Evolutionary conservation across 2,797 vertebrate species (phyloP).

Genomic region (Capromys pilorides): DNA sequence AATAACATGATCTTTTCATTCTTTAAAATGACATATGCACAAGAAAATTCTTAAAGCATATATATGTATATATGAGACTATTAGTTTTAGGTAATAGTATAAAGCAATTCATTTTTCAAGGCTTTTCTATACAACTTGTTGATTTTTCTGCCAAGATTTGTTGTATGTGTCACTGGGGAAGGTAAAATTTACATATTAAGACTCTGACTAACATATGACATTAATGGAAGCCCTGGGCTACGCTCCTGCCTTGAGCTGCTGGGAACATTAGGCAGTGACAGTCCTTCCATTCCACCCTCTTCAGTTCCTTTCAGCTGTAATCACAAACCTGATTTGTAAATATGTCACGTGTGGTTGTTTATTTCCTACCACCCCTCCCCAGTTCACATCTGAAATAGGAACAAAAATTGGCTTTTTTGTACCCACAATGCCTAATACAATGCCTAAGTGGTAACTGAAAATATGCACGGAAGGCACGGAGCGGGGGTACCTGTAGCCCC

Average conservation of each 20-base stretch:
- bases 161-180: not conserved
- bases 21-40: not conserved
- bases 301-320: not conserved
- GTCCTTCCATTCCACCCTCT: not conserved
- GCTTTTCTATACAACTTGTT: not conserved
- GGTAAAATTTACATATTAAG: not conserved
- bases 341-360: not conserved
- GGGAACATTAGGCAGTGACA: not conserved
- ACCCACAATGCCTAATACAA: not conserved
- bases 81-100: not conserved
- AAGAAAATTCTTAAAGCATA: slow-evolving; percentile 2
- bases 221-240: not conserved
- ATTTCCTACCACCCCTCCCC: not conserved
- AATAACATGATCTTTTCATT: not conserved
- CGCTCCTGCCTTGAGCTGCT: not conserved
- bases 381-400: not conserved
- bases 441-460: not conserved
- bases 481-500: not conserved
- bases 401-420: not conserved
- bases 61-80: not conserved
- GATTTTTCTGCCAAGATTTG: slow-evolving; percentile 21
- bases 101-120: not conserved
- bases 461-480: fast-evolving
- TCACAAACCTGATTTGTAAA: slow-evolving; percentile 10
- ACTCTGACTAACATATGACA: not conserved